Conservation (phyloP, 2,113 vertebrate species). For the Rhabdornis inornatus region DNA sequence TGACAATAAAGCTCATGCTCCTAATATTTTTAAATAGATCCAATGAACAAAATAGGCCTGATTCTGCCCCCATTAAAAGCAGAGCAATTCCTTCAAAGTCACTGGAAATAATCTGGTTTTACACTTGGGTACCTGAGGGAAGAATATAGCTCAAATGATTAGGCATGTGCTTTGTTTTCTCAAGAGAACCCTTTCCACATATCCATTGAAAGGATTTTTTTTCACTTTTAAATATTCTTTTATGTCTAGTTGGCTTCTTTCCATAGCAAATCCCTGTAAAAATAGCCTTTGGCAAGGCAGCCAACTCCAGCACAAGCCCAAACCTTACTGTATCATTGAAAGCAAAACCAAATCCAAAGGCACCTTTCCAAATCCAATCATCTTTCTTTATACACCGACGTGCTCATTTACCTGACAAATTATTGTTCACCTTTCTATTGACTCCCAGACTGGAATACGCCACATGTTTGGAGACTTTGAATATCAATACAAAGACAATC, state of each 20-base stretch:
- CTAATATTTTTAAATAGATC: background rate
- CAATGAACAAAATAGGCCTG: background rate
- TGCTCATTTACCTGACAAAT: slow-evolving; percentile 45
- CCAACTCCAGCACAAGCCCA: slow-evolving; percentile 10
- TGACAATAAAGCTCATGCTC: background rate
- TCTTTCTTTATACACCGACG: background rate
- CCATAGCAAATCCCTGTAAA: slow-evolving; percentile 21
- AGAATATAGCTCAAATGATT: slow-evolving; percentile 42
- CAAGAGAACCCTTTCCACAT: slow-evolving; percentile 25
- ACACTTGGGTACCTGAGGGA: slow-evolving; percentile 28
- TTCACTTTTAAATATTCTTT: slow-evolving; percentile 61
- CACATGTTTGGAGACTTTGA: background rate
- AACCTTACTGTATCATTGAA: slow-evolving; percentile 54
- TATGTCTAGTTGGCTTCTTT: slow-evolving; percentile 54
- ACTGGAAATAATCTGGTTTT: slow-evolving; percentile 28
- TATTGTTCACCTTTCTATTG: background rate
- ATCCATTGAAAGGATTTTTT: slow-evolving; percentile 32
- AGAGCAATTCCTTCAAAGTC: slow-evolving; percentile 7
- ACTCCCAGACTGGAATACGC: background rate
- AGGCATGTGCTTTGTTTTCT: slow-evolving; percentile 48
- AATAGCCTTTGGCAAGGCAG: slow-evolving; percentile 48
- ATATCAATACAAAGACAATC: background rate
- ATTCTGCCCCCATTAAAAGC: background rate
- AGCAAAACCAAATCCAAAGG: slow-evolving; percentile 35
- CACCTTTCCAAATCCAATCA: slow-evolving; percentile 27